Evolutionary conservation across 2,797 vertebrate species (phyloP), one percentile per base, ranked within the genome.

Genomic region (Menidia menidia): DNA sequence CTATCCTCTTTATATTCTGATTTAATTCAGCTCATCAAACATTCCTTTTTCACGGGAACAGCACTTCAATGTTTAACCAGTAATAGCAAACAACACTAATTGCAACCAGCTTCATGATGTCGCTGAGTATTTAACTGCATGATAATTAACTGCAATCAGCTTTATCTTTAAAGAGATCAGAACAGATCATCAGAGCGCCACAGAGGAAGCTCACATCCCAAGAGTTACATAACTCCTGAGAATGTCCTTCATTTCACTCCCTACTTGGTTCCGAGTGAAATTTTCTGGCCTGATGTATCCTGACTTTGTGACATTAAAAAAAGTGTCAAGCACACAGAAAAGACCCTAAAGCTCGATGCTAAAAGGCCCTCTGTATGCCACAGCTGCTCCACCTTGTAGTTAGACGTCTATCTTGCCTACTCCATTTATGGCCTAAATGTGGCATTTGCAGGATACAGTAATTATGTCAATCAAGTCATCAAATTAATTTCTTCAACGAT

Each of bases 61-160:
- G 35, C 35, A 39, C 8, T 39, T 39, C 35, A 5, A 31, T 61
- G 25, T 57, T 45, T 44, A 56, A 71, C 56, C 67, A 48, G 47
- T 39, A 14, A 67, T 5, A 19, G 30, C 51, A 54, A 58, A 55
- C 65, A 64, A 14, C 66, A 56, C 54, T 75, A 71, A 59, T 10
- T 43, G 45, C 50, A 13, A 42, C 32, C 64, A 43, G 77, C 64
- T 71, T 77, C 76, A 68, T 68, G 59, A 60, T 68, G 59, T 47
- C 58, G 58, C 42, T 30, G 59, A 56, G 65, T 64, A 39, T 39
- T 39, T 42, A 15, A n/a, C 72, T 52, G 53, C 30, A 15, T 14
- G 4, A 43, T 67, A 77, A 87, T 86, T 64, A 76, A 64, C 53
- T 19, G 66, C 44, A 83, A 80, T 81, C 75, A 86, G 45, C 11